phyloP scores from a whole-genome alignment of 1,140 invertebrate species.

The Diprion similis region DNA sequence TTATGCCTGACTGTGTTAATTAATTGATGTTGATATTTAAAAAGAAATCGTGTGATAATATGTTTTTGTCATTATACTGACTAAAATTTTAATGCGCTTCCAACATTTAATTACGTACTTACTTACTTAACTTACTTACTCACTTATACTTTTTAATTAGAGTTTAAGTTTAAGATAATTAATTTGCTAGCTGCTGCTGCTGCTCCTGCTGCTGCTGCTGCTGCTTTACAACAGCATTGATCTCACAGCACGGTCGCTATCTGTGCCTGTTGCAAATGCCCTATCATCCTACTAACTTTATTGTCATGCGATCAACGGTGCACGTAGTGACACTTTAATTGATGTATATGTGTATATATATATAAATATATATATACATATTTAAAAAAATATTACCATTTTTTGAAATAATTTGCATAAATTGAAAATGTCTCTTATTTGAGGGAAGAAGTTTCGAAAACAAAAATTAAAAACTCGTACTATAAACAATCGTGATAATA shows the following conservation, averaged over 20 bases:
- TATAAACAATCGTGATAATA: too few relatives aligned
- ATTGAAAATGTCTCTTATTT: too few relatives aligned
- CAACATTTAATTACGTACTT: constrained; percentile 22
- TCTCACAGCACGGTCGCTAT: constrained; percentile 37
- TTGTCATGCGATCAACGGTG: background rate
- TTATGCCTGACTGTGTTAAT: background rate
- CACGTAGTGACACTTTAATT: background rate
- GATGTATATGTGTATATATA: too few relatives aligned
- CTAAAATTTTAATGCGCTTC: constrained; percentile 22
- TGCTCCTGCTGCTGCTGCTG: background rate
- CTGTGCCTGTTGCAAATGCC: background rate
- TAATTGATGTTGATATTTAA: constrained; percentile 4
- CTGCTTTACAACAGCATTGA: constrained; percentile 39
- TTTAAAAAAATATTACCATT: too few relatives aligned
- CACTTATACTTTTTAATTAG: constrained; percentile 26
- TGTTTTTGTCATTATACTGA: background rate
- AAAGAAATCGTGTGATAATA: background rate
- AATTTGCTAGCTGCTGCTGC: constrained; percentile 2
- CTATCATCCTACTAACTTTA: background rate
- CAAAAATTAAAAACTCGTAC: too few relatives aligned
- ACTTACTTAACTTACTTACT: background rate
- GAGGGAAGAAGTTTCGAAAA: too few relatives aligned
- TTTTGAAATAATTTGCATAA: too few relatives aligned
- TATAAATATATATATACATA: too few relatives aligned
- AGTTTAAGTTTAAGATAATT: constrained; percentile 37